Conservation (phyloP, 2,797 vertebrate species). For the Pygocentrus nattereri region DNA sequence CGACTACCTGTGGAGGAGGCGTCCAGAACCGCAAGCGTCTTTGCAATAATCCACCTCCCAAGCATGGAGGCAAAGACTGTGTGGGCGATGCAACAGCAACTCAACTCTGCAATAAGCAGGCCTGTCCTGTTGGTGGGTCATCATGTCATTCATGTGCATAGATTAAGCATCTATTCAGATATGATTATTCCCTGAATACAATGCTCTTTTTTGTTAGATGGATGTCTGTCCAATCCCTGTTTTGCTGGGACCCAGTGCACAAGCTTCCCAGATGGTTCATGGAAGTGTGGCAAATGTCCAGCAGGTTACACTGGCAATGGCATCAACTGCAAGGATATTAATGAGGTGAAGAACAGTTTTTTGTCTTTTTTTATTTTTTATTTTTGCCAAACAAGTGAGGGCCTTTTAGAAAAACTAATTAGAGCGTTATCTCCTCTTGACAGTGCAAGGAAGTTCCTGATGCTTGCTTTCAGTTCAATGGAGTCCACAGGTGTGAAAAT, state of each 20-base stretch:
- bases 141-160: not conserved
- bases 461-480: slow-evolving; percentile 91
- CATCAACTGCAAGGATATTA: slow-evolving; percentile 89
- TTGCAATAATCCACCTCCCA: slow-evolving; percentile 91
- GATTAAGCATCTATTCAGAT: not conserved
- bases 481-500: slow-evolving; percentile 94
- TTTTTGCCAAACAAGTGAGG: slow-evolving; percentile 5
- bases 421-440: slow-evolving; percentile 7
- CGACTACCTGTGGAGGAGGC: slow-evolving; percentile 91
- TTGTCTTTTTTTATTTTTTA: not conserved
- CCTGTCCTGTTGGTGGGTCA: slow-evolving; percentile 91
- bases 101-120: slow-evolving; percentile 92
- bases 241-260: slow-evolving; percentile 91
- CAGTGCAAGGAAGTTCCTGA: slow-evolving; percentile 94
- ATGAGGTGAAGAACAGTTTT: slow-evolving; percentile 84
- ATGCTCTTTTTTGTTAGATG: slow-evolving; percentile 78
- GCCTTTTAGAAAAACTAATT: not conserved
- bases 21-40: slow-evolving; percentile 88
- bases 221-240: slow-evolving; percentile 96
- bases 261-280: slow-evolving; percentile 92
- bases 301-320: slow-evolving; percentile 92
- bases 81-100: slow-evolving; percentile 83
- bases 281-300: slow-evolving; percentile 96
- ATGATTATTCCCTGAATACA: slow-evolving; percentile 5
- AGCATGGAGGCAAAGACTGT: slow-evolving; percentile 92